Evolutionary conservation across 1,140 invertebrate genomes (phyloP), one percentile per base, ranked within the genome.

Genomic region (Meloidogyne hapla): DNA sequence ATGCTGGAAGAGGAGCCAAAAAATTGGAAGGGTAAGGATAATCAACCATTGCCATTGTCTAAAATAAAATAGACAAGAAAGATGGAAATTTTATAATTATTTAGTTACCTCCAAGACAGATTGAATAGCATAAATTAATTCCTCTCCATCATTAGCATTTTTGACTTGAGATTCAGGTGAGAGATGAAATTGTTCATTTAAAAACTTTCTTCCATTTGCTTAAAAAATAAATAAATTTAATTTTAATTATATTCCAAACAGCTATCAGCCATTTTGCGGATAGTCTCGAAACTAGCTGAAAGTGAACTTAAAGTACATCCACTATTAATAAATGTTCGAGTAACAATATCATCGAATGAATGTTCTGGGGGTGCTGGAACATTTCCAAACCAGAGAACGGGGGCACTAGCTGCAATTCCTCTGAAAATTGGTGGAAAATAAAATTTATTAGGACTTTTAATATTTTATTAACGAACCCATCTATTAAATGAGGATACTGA

Each of bases 321-420:
- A 77, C 90, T 90, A 0, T 89, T 90, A 2, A 89, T 88, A 88
- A 92, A 97, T 74, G 92, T 93, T 26, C 92, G 91, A 0, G 94
- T 94, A 0, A 93, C 91, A 71, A 96, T 93, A 78, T 91, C 89
- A 77, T 91, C 89, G 88, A 92, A 98, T 12, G 91, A 90, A 64
- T 92, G 90, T 87, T 96, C 97, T 91, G 90, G 2, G 92, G 93
- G 79, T 25, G 13, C 33, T 33, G 79, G 76, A 13, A 95, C 86
- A 26, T 91, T 92, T 2, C 90, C 88, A 86, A 96, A 98, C 89
- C 95, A 93, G 82, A 93, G 91, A 76, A 99, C 92, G 0, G 96
- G 96, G 0, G 96, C 96, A 21, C 95, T 98, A 4, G 94, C 92
- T 40, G 96, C 94, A 70, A 99, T 91, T 2, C 95, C 92, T n/a